Conservation (phyloP, 2,888 invertebrate species). For the Copidosoma aretas region DNA sequence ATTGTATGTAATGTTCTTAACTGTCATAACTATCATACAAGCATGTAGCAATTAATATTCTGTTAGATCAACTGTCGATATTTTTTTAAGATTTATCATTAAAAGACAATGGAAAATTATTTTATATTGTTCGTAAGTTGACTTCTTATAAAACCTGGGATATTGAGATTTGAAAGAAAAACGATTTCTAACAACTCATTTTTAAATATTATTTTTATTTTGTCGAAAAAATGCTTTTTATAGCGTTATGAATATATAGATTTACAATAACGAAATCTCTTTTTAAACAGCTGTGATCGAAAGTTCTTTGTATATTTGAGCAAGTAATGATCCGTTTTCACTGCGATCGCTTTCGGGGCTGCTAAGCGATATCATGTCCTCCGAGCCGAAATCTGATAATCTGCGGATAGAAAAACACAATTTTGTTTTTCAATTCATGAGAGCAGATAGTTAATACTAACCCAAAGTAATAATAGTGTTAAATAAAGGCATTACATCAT, state of each 20-base stretch:
- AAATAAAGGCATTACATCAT: constrained; percentile 30
- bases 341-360: constrained; percentile 50
- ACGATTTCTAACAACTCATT: not conserved
- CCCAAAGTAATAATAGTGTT: no score
- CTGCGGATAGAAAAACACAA: constrained; percentile 46
- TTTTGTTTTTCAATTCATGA: no score
- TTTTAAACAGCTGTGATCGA: constrained; percentile 57
- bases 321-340: constrained; percentile 52
- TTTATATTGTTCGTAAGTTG: not conserved
- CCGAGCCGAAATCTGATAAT: constrained; percentile 50
- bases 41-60: constrained; percentile 16
- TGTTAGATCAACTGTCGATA: constrained; percentile 33
- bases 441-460: no score
- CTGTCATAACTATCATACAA: constrained; percentile 9
- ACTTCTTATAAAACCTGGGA: not conserved
- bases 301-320: constrained; percentile 59
- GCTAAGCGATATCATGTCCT: constrained; percentile 53
- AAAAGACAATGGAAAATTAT: constrained; percentile 23
- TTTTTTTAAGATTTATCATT: constrained; percentile 29
- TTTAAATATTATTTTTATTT: constrained; percentile 15
- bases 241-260: constrained; percentile 26
- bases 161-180: not conserved
- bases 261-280: constrained; percentile 24
- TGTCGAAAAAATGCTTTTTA: constrained; percentile 32
- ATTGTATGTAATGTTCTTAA: constrained; percentile 22